Evolutionary conservation across 2,888 invertebrate genomes (phyloP).

Genomic region (Drosophila algonquin): DNA sequence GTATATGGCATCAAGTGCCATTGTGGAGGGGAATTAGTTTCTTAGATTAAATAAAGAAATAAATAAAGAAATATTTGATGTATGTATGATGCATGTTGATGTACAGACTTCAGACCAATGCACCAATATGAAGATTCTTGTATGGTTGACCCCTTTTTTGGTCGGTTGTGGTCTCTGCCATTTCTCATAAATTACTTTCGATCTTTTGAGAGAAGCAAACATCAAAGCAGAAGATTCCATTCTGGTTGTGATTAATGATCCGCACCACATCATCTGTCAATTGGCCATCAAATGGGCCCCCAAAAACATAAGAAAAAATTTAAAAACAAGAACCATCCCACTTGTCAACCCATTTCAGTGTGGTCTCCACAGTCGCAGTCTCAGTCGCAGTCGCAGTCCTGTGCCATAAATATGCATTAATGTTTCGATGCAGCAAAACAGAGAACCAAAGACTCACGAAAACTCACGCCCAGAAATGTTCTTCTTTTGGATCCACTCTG

Average conservation of each 20-base stretch:
- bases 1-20: neutral
- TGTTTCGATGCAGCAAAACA: constrained; percentile 16
- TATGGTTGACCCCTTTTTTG: neutral
- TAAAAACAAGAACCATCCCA: constrained; percentile 5
- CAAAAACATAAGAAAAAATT: neutral
- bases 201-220: neutral
- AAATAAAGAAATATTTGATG: neutral
- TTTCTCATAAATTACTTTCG: constrained; percentile 2
- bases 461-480: neutral
- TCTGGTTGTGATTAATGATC: constrained; percentile 47
- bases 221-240: constrained; percentile 26
- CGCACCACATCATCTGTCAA: constrained; percentile 36
- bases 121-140: neutral
- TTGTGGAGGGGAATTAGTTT: neutral
- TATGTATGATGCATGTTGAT: no score
- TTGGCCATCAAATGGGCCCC: constrained; percentile 34
- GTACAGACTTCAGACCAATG: neutral
- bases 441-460: constrained; percentile 1
- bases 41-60: neutral
- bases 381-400: neutral
- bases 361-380: constrained; percentile 4
- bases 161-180: neutral
- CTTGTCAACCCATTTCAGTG: constrained; percentile 56
- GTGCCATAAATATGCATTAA: constrained; percentile 42
- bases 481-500: neutral